Percentiles rank a stretch among this genome's conserved stretches.
These are phyloP conservation scores for Ectropis crepuscularia DNA, from an alignment of 2,888 invertebrate genomes.

Conservation along the genomic window DNA sequence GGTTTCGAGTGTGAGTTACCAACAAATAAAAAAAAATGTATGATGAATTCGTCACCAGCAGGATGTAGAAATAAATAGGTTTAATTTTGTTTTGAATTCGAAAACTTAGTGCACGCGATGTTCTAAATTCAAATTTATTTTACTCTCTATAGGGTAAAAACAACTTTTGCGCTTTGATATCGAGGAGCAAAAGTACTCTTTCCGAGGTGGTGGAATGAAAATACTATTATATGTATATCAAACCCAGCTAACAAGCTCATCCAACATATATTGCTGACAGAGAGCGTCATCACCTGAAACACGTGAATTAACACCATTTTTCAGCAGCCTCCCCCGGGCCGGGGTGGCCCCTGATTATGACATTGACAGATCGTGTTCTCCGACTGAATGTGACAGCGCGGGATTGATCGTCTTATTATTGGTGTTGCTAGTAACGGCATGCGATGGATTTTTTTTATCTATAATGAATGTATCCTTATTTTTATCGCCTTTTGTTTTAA, in stretches of 20 bases:
- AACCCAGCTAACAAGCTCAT: not conserved
- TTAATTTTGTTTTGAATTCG: too few species aligned
- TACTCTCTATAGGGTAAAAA: too few species aligned
- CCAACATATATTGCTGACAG: not conserved
- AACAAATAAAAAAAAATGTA: too few species aligned
- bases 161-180: too few species aligned
- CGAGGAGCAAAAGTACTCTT: too few species aligned
- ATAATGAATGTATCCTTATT: not conserved
- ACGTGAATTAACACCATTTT: constrained; percentile 40
- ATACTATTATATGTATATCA: not conserved
- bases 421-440: not conserved
- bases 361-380: constrained; percentile 59
- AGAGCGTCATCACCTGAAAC: not conserved
- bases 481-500: not conserved
- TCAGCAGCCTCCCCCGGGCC: constrained; percentile 28
- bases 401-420: constrained; percentile 56
- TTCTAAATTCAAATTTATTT: too few species aligned
- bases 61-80: too few species aligned
- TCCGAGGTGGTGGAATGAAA: too few species aligned
- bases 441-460: not conserved
- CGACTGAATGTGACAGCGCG: constrained; percentile 31
- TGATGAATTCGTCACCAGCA: too few species aligned
- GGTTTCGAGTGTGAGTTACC: too few species aligned
- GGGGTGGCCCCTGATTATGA: constrained; percentile 52
- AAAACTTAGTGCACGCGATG: too few species aligned